Percentiles rank a stretch among this genome's conserved stretches.
Evolutionary conservation across 1,140 invertebrate genomes (phyloP).

Genomic region (Helicoverpa zea): DNA sequence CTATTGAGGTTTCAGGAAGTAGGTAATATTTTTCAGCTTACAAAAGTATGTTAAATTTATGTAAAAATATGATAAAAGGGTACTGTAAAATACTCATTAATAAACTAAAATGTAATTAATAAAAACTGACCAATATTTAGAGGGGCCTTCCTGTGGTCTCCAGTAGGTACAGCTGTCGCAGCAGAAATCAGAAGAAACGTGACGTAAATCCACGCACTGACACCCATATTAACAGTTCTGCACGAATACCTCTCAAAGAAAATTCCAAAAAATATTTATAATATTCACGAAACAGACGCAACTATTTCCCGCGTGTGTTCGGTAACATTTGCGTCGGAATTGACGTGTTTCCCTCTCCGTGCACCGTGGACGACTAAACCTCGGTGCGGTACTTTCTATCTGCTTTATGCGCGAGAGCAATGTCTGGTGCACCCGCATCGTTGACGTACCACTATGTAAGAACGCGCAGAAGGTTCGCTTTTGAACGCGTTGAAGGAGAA

Average conservation of each 20-base stretch:
- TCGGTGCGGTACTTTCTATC: slow-evolving; percentile 77
- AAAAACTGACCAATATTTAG: slow-evolving; percentile 66
- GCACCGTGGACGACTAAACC: slow-evolving; percentile 73
- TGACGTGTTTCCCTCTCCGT: slow-evolving; percentile 60
- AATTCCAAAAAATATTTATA: slow-evolving; percentile 39
- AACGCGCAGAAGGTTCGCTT: slow-evolving; percentile 3
- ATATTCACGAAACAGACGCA: slow-evolving; percentile 70
- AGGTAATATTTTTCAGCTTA: not conserved
- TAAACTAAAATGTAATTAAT: not conserved
- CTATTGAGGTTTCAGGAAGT: not conserved
- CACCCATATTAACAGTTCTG: slow-evolving; percentile 74
- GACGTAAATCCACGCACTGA: slow-evolving; percentile 76
- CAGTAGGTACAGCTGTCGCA: slow-evolving; percentile 71
- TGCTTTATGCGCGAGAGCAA: slow-evolving; percentile 73
- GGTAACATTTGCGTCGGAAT: slow-evolving; percentile 80
- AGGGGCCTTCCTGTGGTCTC: slow-evolving; percentile 63
- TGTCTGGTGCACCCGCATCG: slow-evolving; percentile 56
- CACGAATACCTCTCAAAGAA: slow-evolving; percentile 45
- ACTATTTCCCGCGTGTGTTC: slow-evolving; percentile 79
- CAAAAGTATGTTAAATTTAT: no score
- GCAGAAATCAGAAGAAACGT: slow-evolving; percentile 75
- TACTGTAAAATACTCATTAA: no score
- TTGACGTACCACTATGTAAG: not conserved
- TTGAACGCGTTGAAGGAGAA: not conserved
- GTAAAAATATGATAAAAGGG: no score